Percentiles rank a stretch among this genome's conserved stretches.
These are phyloP conservation scores for Drosophila dunni DNA, from an alignment of 1,140 invertebrate species.

Conservation along the genomic window DNA sequence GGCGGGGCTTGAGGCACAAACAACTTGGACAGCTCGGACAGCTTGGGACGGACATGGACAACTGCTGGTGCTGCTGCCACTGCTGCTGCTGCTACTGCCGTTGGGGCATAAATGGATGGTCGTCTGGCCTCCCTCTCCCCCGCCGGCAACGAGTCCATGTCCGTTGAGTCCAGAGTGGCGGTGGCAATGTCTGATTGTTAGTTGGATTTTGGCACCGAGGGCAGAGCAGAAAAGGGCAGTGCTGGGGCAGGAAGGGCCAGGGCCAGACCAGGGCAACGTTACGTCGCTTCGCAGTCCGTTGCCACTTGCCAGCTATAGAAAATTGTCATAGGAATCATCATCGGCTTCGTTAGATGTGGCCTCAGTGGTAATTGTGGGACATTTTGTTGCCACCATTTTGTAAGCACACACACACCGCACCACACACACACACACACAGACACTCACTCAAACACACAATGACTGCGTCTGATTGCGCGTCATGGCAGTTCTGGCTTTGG, in stretches of 20 bases:
- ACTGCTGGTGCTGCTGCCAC: constrained; percentile 17
- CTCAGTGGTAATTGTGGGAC: constrained; percentile 84
- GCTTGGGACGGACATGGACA: constrained; percentile 54
- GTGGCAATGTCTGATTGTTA: constrained; percentile 81
- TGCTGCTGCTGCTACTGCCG: constrained; percentile 26
- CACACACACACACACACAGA: constrained; percentile 4
- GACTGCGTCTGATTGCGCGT: constrained; percentile 64
- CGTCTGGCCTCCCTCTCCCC: constrained; percentile 34
- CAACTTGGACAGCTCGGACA: constrained; percentile 64
- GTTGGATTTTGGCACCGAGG: constrained; percentile 63
- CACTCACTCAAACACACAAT: constrained; percentile 64
- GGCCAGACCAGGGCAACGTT: constrained; percentile 13
- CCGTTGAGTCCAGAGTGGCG: constrained; percentile 56
- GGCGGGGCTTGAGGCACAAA: constrained; percentile 65
- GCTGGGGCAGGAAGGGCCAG: not conserved
- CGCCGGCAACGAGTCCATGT: constrained; percentile 1
- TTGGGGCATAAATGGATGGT: constrained; percentile 56
- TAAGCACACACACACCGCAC: constrained; percentile 27
- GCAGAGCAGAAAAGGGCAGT: constrained; percentile 15
- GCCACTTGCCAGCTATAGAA: constrained; percentile 82
- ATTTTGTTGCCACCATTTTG: constrained; percentile 83
- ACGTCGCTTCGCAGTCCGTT: constrained; percentile 38
- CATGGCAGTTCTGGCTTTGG: constrained; percentile 25
- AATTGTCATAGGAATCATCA: constrained; percentile 84
- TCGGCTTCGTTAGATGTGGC: constrained; percentile 84